phyloP scores from a whole-genome alignment of 2,888 invertebrate species.

The Stenotaenia linearis region DNA sequence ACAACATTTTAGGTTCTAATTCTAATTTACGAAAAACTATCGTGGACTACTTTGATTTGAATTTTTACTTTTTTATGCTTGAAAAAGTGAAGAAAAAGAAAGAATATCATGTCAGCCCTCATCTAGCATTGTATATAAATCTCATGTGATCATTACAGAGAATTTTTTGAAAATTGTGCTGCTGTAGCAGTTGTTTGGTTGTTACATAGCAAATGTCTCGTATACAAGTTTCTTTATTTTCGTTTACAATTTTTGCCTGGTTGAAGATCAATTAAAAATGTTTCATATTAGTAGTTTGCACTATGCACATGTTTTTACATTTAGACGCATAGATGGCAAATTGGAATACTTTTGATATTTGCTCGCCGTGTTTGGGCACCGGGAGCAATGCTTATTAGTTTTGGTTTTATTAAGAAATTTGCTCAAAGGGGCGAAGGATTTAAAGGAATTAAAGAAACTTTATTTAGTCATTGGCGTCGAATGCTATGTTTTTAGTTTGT shows the following conservation, averaged over 20 bases:
- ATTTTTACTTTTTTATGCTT: not conserved
- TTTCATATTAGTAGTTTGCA: not conserved
- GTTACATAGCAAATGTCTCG: not conserved
- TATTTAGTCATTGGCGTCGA: not conserved
- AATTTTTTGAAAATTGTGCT: not conserved
- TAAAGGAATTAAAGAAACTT: not conserved
- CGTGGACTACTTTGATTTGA: not conserved
- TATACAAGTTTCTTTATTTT: too few relatives aligned
- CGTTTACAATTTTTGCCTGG: not conserved
- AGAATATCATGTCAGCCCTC: not conserved
- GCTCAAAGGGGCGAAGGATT: not conserved
- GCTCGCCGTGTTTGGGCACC: not conserved
- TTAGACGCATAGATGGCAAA: not conserved
- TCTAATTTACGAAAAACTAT: not conserved
- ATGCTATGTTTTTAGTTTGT: not conserved
- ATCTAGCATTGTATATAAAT: constrained; percentile 1
- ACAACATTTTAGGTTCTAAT: not conserved
- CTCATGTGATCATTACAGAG: not conserved
- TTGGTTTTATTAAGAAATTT: not conserved
- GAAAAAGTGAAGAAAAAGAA: not conserved
- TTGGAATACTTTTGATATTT: not conserved
- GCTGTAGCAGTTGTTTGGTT: not conserved
- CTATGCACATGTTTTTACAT: not conserved
- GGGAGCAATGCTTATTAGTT: not conserved
- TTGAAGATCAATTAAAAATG: not conserved